Percentiles rank a stretch among this genome's conserved stretches.
phyloP scores from a whole-genome alignment of 2,888 invertebrate species.

The Gisinianus flammeolus region DNA sequence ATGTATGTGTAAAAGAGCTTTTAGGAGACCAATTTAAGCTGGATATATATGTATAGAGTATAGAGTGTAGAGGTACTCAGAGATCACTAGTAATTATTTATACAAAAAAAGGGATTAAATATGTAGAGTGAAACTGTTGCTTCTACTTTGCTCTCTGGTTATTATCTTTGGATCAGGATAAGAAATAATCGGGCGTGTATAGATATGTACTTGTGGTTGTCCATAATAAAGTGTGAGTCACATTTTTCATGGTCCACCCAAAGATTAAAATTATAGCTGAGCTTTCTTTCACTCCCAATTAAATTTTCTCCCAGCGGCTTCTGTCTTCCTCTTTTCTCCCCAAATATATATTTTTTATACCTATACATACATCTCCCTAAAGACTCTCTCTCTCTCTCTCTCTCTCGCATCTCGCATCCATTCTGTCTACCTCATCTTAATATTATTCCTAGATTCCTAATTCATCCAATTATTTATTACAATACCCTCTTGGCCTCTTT shows the following conservation, averaged over 20 bases:
- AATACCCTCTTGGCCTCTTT: neutral
- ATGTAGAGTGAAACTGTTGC: neutral
- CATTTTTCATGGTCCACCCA: slow-evolving; percentile 28
- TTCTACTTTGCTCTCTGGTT: neutral
- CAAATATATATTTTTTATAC: too few species aligned
- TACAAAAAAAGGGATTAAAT: too few species aligned
- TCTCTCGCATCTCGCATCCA: neutral
- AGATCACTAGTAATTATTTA: too few species aligned
- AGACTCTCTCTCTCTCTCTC: neutral
- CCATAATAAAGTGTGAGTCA: slow-evolving; percentile 24
- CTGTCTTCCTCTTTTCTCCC: neutral
- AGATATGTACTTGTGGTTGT: slow-evolving; percentile 28
- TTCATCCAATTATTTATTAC: neutral
- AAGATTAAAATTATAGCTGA: slow-evolving; percentile 34
- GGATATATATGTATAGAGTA: too few species aligned
- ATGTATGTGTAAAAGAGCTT: too few species aligned
- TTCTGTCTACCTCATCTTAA: neutral
- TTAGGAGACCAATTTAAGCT: too few species aligned
- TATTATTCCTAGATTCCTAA: neutral
- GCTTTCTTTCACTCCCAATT: slow-evolving; percentile 18
- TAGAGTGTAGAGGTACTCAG: too few species aligned
- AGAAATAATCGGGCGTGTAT: slow-evolving; percentile 26
- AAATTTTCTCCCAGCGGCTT: neutral
- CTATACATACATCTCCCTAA: too few species aligned
- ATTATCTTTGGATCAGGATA: slow-evolving; percentile 20